A percentile compares a stretch with the other conserved stretches of the same genome.
These are phyloP conservation scores for Brachionus asplanchnoidis DNA, from an alignment of 1,140 invertebrate species.

Conservation along the genomic window DNA sequence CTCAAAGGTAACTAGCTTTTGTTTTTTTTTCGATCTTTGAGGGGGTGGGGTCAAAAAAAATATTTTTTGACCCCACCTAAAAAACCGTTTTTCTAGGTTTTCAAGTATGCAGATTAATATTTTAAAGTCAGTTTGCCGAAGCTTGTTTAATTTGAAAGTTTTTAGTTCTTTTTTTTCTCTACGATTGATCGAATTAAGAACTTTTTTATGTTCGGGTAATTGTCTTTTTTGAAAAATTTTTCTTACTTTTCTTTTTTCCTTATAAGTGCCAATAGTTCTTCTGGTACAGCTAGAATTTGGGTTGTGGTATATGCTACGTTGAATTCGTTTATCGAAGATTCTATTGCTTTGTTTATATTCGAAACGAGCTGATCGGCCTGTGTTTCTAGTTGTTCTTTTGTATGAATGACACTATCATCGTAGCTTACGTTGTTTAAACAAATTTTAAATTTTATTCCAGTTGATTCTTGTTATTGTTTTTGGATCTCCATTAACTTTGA, in stretches of 20 bases:
- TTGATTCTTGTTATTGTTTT: too few relatives aligned
- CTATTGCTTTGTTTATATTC: not conserved
- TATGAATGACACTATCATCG: not conserved
- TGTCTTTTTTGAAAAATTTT: not conserved
- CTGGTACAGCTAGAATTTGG: not conserved
- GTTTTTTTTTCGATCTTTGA: too few relatives aligned
- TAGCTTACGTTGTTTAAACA: too few relatives aligned
- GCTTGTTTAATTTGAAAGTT: not conserved
- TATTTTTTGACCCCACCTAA: too few relatives aligned
- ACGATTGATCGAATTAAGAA: not conserved
- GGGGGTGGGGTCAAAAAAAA: too few relatives aligned
- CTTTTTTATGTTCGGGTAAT: too few relatives aligned
- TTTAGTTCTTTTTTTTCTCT: not conserved
- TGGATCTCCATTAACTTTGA: too few relatives aligned
- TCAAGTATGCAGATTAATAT: too few relatives aligned
- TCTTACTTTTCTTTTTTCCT: not conserved
- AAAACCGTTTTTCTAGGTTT: too few relatives aligned
- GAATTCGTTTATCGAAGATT: not conserved
- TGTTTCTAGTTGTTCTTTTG: not conserved
- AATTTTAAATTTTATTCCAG: too few relatives aligned
- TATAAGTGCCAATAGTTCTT: not conserved
- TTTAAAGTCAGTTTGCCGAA: too few relatives aligned
- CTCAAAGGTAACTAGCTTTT: too few relatives aligned
- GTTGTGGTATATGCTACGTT: not conserved
- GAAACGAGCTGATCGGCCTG: not conserved